Conservation (phyloP, 1,140 invertebrate genomes). For the Bacillus rossius region DNA sequence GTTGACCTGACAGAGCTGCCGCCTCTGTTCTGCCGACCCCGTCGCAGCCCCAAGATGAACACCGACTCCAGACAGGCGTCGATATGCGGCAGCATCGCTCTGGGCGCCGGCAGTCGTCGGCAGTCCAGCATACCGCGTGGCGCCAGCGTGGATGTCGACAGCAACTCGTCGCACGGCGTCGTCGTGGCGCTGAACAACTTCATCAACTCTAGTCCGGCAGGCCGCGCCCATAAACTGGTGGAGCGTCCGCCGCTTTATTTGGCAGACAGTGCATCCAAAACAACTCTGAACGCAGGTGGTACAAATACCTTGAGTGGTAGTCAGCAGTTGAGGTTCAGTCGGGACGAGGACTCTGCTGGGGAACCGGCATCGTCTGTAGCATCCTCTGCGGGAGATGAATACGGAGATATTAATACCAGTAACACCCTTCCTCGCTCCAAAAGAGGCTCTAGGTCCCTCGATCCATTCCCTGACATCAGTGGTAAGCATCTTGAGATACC, state of each 20-base stretch:
- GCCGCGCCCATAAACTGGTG: neutral
- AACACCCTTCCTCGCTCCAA: neutral
- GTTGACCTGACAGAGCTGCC: constrained; percentile 74
- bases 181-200: neutral
- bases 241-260: neutral
- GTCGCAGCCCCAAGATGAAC: constrained; percentile 66
- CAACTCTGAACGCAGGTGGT: neutral
- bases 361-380: neutral
- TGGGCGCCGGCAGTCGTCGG: constrained; percentile 44
- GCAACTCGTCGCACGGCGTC: constrained; percentile 9
- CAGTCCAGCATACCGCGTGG: constrained; percentile 49
- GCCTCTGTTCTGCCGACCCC: constrained; percentile 69
- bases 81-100: constrained; percentile 36
- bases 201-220: neutral
- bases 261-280: neutral
- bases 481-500: constrained; percentile 16
- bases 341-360: neutral
- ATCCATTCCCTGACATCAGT: constrained; percentile 20
- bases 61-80: constrained; percentile 61
- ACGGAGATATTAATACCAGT: neutral
- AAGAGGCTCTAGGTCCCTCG: constrained; percentile 23
- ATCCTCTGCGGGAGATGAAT: neutral
- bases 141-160: constrained; percentile 39
- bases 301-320: neutral
- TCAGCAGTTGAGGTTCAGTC: constrained; percentile 5